These are phyloP conservation scores for Ceryle rudis DNA, from an alignment of 2,797 vertebrate species.

Conservation along the genomic window DNA sequence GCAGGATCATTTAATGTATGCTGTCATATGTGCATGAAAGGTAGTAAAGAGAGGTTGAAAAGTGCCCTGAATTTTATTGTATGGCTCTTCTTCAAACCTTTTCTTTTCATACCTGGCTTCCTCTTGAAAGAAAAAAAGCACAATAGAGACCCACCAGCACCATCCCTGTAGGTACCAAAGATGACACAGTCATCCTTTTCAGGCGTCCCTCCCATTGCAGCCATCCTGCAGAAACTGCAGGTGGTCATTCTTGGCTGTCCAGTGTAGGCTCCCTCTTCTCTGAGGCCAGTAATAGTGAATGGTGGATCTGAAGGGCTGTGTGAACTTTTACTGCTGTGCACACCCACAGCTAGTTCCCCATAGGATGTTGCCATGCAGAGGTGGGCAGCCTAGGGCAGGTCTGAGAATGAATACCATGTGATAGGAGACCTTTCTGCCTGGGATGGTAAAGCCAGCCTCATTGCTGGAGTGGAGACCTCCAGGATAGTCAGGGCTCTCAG, in stretches of 20 bases:
- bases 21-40: not conserved
- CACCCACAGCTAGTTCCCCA: rapidly evolving
- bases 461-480: not conserved
- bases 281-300: not conserved
- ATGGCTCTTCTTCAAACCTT: not conserved
- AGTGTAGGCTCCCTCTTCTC: not conserved
- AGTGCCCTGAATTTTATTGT: not conserved
- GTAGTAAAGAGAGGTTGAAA: not conserved
- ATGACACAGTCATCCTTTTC: not conserved
- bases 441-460: not conserved
- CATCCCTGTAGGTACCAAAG: not conserved
- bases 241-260: not conserved
- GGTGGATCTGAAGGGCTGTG: not conserved
- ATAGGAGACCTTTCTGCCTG: not conserved
- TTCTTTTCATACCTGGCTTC: not conserved
- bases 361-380: rapidly evolving
- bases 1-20: not conserved
- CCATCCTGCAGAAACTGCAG: not conserved
- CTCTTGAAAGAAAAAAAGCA: not conserved
- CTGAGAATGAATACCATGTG: rapidly evolving
- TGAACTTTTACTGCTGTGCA: not conserved
- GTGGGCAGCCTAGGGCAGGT: rapidly evolving
- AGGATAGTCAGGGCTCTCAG: not conserved
- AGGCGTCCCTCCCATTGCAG: not conserved
- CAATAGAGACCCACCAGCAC: not conserved